phyloP scores from a whole-genome alignment of 2,113 vertebrate genomes.

The Platanista minor region DNA sequence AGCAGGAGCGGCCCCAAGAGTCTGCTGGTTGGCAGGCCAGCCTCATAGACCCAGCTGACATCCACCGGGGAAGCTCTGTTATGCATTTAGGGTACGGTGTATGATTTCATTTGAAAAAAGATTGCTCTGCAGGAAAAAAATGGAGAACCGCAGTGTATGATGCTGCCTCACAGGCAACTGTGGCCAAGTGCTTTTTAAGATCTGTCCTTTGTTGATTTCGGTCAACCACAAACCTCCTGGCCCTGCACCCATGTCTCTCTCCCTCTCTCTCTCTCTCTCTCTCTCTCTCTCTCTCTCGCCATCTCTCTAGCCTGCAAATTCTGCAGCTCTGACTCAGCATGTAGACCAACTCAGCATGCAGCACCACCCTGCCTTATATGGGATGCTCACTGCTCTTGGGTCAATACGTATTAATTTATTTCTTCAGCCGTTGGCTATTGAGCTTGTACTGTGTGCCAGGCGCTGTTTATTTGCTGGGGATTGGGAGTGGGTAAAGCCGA shows the following conservation, averaged over 20 bases:
- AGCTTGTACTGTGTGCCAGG: neutral
- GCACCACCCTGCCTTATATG: neutral
- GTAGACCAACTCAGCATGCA: neutral
- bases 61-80: neutral
- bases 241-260: neutral
- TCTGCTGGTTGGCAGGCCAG: neutral
- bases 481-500: no score
- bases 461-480: neutral
- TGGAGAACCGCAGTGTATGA: neutral
- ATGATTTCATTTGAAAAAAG: slow-evolving; percentile 2
- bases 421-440: neutral
- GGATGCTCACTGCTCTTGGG: neutral
- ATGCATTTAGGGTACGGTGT: neutral
- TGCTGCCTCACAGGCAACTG: neutral
- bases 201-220: neutral
- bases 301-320: neutral
- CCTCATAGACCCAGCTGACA: neutral
- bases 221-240: slow-evolving; percentile 45
- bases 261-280: neutral
- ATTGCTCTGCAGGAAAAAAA: neutral
- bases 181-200: neutral
- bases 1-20: neutral
- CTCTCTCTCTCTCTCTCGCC: neutral
- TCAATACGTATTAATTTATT: neutral
- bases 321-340: neutral